A percentile compares a stretch with the other conserved stretches of the same genome.
phyloP scores from a whole-genome alignment of 2,113 vertebrate species.

The Neolamprologus falcicula region DNA sequence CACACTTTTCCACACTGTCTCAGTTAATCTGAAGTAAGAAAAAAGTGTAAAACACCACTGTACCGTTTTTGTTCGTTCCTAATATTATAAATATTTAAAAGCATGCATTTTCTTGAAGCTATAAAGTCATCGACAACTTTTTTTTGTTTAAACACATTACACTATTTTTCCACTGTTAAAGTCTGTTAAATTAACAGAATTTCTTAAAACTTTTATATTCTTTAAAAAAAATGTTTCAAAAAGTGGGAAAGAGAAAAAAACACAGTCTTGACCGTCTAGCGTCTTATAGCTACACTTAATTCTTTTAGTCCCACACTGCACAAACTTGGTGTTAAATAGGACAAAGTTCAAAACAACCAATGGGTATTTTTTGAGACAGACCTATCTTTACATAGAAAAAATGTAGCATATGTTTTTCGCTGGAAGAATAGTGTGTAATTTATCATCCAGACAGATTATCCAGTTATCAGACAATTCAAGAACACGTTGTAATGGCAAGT shows the following conservation, averaged over 20 bases:
- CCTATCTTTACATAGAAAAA: not conserved
- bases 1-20: not conserved
- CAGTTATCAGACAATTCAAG: slow-evolving; percentile 33
- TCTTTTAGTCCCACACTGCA: not conserved
- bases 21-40: not conserved
- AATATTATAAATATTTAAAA: not conserved
- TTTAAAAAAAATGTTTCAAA: not conserved
- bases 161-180: not conserved
- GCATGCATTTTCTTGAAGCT: not conserved
- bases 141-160: not conserved
- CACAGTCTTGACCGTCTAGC: not conserved
- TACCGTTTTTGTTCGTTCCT: not conserved
- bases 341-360: not conserved
- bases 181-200: not conserved
- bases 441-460: slow-evolving; percentile 48
- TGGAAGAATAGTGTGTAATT: not conserved
- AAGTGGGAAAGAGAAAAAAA: not conserved
- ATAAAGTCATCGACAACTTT: not conserved
- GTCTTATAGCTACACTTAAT: not conserved
- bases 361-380: not conserved
- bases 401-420: not conserved
- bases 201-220: not conserved
- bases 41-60: not conserved
- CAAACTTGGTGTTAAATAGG: not conserved
- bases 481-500: slow-evolving; percentile 51